A percentile compares a stretch with the other conserved stretches of the same genome.
Conservation (phyloP, 1,140 invertebrate genomes). For the Lerema accius region DNA sequence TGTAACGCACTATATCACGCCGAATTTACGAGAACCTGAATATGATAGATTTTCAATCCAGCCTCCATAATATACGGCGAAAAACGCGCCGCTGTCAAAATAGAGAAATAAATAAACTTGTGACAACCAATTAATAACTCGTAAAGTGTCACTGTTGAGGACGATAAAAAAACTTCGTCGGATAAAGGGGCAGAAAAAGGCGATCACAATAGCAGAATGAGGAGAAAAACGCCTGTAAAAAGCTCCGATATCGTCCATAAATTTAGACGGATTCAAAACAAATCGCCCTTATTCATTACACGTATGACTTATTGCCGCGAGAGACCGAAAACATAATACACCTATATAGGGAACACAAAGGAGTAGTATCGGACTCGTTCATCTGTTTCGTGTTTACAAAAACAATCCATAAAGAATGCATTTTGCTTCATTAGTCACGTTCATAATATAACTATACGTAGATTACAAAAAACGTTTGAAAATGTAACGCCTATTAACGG, state of each 20-base stretch:
- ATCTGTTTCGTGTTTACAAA: constrained; percentile 50
- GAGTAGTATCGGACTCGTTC: constrained; percentile 51
- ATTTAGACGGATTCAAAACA: constrained; percentile 82
- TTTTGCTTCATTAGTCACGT: constrained; percentile 76
- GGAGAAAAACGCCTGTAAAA: constrained; percentile 78
- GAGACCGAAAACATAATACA: constrained; percentile 73
- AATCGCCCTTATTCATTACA: constrained; percentile 84
- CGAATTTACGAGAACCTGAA: constrained; percentile 81
- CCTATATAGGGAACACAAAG: constrained; percentile 67
- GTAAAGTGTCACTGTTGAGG: constrained; percentile 79
- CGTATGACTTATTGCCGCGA: constrained; percentile 76
- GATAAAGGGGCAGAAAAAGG: constrained; percentile 77
- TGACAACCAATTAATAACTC: constrained; percentile 83
- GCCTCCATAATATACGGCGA: constrained; percentile 71
- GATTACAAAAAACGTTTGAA: constrained; percentile 40
- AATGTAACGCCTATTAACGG: constrained; percentile 27
- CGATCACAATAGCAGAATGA: constrained; percentile 75
- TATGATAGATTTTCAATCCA: constrained; percentile 82
- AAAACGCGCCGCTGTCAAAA: constrained; percentile 77
- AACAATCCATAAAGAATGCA: constrained; percentile 58
- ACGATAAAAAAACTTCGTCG: constrained; percentile 73
- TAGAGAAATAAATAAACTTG: constrained; percentile 81
- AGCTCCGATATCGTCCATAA: constrained; percentile 77
- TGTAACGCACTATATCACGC: constrained; percentile 78
- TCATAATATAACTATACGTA: constrained; percentile 13